Base-by-base conservation (phyloP, 1,140 invertebrate genomes). In the Nebria ingens region DNA sequence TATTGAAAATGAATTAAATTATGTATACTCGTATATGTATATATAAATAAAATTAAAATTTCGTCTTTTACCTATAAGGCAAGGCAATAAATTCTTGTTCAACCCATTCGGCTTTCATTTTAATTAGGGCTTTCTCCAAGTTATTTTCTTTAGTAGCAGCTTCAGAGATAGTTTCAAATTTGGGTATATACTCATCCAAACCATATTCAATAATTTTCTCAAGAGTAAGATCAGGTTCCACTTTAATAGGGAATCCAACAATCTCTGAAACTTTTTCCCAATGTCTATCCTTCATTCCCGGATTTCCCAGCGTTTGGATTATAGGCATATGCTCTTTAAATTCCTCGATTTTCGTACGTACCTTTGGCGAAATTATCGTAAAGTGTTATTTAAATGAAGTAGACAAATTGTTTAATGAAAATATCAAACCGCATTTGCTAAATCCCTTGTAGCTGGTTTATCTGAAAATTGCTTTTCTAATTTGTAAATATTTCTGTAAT, bases 261-360 rank as follows among this genome's bases (percentile, higher is more conserved):
- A 96, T 90, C 63, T 97, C 93, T 0, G 92, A 95, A 11, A 98
- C 85, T 71, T 91, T 87, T 65, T 96, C 92, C 95, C 95, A 98
- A 71, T 98, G 95, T 9, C 94, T 79, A 11, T 83, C 82, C 65
- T 96, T 88, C 77, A 98, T 83, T 25, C 87, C 92, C 2, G 93
- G 93, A 78, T 97, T 98, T 38, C 94, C 94, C 1, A 98, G 73
- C 0, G 91, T 95, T 65, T 86, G 80, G 52, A 98, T 87, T 3
- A 97, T 83, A 0, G 93, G 91, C 79, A 97, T 79, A 66, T 96
- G 82, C 45, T 88, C 86, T 58, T 87, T 86, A 71, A 98, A 97
- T 15, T 86, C 84, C 65, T 97, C 93, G 57, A 97, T 91, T 70
- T 81, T 82, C 56, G 71, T 73, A 65, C 85, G 59, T 2, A 71